A percentile compares a stretch with the other conserved stretches of the same genome.
phyloP scores from a whole-genome alignment of 2,888 invertebrate species.

The Pasiphila rectangulata region DNA sequence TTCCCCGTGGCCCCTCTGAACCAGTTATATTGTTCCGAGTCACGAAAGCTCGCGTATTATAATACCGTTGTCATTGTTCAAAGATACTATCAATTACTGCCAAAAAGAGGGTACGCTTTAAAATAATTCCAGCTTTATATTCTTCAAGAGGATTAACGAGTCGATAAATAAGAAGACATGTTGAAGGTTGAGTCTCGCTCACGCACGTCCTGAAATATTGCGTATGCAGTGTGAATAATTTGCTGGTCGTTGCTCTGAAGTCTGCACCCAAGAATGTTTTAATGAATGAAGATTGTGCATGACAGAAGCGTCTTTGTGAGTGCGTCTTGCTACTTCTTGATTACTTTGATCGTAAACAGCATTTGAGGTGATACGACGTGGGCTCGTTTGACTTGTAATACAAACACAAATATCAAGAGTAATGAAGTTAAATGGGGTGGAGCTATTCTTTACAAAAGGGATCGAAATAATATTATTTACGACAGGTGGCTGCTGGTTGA shows the following conservation, averaged over 20 bases:
- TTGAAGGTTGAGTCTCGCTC: not conserved
- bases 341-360: not conserved
- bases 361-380: no score
- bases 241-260: conserved; percentile 7
- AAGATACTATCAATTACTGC: conserved; percentile 21
- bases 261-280: not conserved
- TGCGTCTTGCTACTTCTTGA: not conserved
- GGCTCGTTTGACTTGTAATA: no score
- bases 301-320: not conserved
- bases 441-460: no score
- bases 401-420: no score
- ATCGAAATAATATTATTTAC: no score
- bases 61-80: conserved; percentile 26
- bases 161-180: conserved; percentile 4
- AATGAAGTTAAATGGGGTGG: no score
- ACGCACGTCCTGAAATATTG: conserved; percentile 11
- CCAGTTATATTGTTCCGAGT: conserved; percentile 28
- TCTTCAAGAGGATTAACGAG: conserved; percentile 6
- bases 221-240: conserved; percentile 10
- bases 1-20: conserved; percentile 14
- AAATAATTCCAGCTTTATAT: conserved; percentile 9
- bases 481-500: no score
- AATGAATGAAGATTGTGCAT: conserved; percentile 1
- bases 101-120: conserved; percentile 5
- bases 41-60: conserved; percentile 27